A percentile compares a stretch with the other conserved stretches of the same genome.
Conservation (phyloP, 2,888 invertebrate genomes). For the Acronicta alni region DNA sequence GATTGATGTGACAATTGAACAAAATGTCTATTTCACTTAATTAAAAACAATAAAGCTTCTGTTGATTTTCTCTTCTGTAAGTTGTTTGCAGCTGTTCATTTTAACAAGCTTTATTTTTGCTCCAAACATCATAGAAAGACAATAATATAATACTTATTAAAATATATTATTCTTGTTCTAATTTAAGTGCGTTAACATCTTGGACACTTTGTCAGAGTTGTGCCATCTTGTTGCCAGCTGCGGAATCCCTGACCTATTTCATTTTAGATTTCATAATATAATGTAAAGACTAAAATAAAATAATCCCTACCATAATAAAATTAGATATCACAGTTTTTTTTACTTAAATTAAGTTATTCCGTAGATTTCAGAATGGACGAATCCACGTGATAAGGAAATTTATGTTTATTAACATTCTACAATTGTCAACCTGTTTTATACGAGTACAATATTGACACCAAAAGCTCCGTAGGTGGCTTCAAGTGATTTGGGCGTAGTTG, state of each 20-base stretch:
- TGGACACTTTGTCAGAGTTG: conserved; percentile 41
- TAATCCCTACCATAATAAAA: background rate
- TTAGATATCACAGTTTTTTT: too few relatives aligned
- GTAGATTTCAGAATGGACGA: too few relatives aligned
- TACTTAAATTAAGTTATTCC: too few relatives aligned
- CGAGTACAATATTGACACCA: conserved; percentile 22
- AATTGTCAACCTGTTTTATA: conserved; percentile 10
- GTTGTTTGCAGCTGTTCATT: background rate
- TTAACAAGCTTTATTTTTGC: conserved; percentile 2
- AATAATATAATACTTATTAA: conserved; percentile 15
- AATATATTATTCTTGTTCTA: conserved; percentile 35
- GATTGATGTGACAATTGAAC: conserved; percentile 27
- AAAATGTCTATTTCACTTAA: conserved; percentile 20
- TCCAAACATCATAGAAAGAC: conserved; percentile 8
- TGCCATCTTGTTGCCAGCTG: conserved; percentile 48
- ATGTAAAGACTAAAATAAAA: conserved; percentile 19
- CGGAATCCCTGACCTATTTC: conserved; percentile 49
- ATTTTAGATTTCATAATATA: conserved; percentile 35
- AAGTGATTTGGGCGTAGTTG: conserved; percentile 42
- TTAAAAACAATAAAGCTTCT: conserved; percentile 13
- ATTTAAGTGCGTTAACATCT: conserved; percentile 34
- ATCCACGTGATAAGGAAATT: background rate
- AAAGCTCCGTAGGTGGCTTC: conserved; percentile 41
- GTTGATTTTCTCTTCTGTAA: background rate
- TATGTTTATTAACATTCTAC: background rate